Evolutionary conservation across 1,140 invertebrate species (phyloP), one percentile per base, ranked within the genome.

Genomic region (Brachionus calyciflorus): DNA sequence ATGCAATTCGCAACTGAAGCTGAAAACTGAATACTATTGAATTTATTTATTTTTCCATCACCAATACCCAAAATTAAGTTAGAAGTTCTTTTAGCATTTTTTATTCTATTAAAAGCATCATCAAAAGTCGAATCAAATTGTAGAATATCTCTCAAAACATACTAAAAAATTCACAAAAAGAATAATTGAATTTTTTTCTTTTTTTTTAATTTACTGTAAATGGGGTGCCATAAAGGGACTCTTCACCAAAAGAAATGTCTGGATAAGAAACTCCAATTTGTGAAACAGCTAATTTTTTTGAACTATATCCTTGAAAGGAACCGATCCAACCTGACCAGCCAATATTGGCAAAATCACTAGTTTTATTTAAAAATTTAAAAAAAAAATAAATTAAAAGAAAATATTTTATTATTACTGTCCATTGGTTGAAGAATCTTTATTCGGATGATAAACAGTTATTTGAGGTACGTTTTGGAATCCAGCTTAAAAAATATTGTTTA

Each of bases 231-330:
- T 80, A 80, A 70, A 79, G 69, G 10, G 80, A 81, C 55, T 82
- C 81, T 17, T 68, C 69, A 24, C 79, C 79, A 73, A 82, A 82
- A 0, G 79, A 79, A 3, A 79, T 76, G 51, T 82, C 81, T 0
- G 80, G 80, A 60, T 80, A 81, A 7, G 80, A 78, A 7, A 82
- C 81, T 9, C 81, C 81, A 49, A 82, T 82, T 73, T 82, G 80
- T 17, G 80, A 81, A 33, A 81, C 81, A 3, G 80, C 80, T 78
- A 82, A 78, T 53, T 78, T 69, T 33, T 44, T 46, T 12, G 80
- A 81, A 63, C 78, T 81, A 75, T 81, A 80, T 19, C 81, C 81
- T 81, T 68, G 30, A 63, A 76, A 55, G 30, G 70, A 75, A n/a
- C 73, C 73, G 24, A 76, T 57, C 49, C 49, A 76, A 1, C 73